Percentiles rank a stretch among this genome's conserved stretches.
These are phyloP conservation scores for Dryomyza anilis DNA, from an alignment of 2,888 invertebrate species.

Conservation along the genomic window DNA sequence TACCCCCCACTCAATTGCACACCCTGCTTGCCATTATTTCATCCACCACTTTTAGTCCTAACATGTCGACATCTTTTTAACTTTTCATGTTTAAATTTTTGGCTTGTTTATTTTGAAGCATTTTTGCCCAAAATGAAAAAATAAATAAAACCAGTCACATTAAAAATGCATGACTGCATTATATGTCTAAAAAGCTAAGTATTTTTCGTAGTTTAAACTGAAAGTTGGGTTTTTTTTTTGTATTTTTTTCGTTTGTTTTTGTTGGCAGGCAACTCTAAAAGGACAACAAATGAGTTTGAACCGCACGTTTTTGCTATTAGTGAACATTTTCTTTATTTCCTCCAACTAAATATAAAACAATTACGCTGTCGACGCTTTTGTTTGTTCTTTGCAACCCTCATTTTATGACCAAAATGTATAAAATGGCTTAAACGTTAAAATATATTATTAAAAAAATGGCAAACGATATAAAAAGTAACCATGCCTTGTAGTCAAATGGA, in stretches of 20 bases:
- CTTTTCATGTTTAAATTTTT: no score
- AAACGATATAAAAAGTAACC: not conserved
- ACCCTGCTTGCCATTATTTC: no score
- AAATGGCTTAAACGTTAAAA: constrained; percentile 11
- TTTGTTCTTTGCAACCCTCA: constrained; percentile 16
- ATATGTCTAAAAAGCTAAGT: constrained; percentile 44
- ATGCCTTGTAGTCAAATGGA: not conserved
- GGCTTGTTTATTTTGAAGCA: no score
- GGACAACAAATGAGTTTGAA: not conserved
- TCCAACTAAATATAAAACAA: not conserved
- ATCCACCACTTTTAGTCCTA: no score
- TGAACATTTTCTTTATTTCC: no score
- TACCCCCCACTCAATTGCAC: no score
- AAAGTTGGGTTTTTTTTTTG: not conserved
- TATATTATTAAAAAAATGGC: not conserved
- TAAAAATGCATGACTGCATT: constrained; percentile 50
- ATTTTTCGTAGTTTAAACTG: constrained; percentile 16
- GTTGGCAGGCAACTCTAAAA: no score
- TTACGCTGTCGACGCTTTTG: not conserved
- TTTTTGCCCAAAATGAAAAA: not conserved
- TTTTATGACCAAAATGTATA: constrained; percentile 8
- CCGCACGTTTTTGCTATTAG: constrained; percentile 15
- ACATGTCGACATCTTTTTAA: no score
- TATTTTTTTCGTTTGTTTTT: no score
- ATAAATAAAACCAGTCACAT: constrained; percentile 39